Percentiles rank a stretch among this genome's conserved stretches.
Evolutionary conservation across 2,797 vertebrate genomes (phyloP).

Genomic region (Muscicapa comitata): DNA sequence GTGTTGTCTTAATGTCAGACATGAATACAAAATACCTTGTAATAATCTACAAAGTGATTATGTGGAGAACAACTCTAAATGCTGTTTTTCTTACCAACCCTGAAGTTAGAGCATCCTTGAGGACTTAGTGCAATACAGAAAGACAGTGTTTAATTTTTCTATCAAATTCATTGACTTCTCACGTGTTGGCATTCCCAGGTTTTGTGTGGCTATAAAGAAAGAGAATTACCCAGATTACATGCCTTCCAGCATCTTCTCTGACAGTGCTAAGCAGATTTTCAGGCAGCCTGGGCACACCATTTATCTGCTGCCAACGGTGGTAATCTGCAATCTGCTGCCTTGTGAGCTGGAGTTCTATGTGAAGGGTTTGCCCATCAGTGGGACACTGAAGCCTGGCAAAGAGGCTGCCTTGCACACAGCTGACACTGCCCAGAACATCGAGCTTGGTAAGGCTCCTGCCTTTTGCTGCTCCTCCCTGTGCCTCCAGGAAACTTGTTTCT

Average conservation of each 20-base stretch:
- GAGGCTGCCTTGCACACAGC: conserved; percentile 89
- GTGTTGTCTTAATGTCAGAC: not conserved
- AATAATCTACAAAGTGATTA: not conserved
- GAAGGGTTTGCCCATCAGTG: conserved; percentile 86
- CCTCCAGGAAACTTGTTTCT: not conserved
- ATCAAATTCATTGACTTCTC: not conserved
- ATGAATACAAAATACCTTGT: not conserved
- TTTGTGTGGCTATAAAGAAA: conserved; percentile 96
- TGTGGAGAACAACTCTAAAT: not conserved
- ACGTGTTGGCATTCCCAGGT: conserved; percentile 72
- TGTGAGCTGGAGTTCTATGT: conserved; percentile 94
- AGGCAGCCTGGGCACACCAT: conserved; percentile 93
- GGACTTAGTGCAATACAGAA: not conserved
- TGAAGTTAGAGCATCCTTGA: not conserved
- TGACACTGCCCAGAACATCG: conserved; percentile 94
- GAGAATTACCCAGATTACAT: conserved; percentile 94
- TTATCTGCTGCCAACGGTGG: conserved; percentile 91
- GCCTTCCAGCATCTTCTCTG: conserved; percentile 87
- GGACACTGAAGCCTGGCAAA: conserved; percentile 89
- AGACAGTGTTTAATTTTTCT: not conserved
- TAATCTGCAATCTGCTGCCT: conserved; percentile 91
- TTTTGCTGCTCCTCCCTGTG: not conserved
- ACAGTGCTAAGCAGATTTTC: conserved; percentile 90
- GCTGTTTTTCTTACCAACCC: not conserved
- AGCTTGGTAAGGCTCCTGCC: conserved; percentile 82